A percentile compares a stretch with the other conserved stretches of the same genome.
Conservation (phyloP, 1,140 invertebrate species). For the Cotesia vestalis region DNA sequence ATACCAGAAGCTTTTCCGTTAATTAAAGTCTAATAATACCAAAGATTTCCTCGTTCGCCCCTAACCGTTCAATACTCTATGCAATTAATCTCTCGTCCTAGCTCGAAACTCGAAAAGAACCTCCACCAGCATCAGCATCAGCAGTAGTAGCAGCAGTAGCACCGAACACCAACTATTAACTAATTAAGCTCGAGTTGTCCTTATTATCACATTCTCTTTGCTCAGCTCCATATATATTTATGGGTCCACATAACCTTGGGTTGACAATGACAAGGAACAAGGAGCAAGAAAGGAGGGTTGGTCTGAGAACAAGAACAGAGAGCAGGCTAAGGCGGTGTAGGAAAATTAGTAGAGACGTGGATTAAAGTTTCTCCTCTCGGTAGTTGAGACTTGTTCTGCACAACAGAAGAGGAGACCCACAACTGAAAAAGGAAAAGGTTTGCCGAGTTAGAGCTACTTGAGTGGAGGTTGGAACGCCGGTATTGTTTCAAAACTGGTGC, state of each 20-base stretch:
- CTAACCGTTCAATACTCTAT: too few species aligned
- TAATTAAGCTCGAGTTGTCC: constrained; percentile 62
- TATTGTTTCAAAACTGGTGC: constrained; percentile 60
- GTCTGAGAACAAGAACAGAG: neutral
- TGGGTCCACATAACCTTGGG: neutral
- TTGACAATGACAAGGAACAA: neutral
- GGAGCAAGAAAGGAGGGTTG: neutral
- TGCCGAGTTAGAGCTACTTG: neutral
- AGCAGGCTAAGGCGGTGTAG: neutral
- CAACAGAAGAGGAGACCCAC: constrained; percentile 23
- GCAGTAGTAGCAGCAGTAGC: neutral
- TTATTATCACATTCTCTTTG: constrained; percentile 65
- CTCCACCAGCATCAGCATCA: neutral
- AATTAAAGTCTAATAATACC: too few species aligned
- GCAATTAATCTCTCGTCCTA: too few species aligned
- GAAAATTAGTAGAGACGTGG: constrained; percentile 31
- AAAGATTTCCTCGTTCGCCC: too few species aligned
- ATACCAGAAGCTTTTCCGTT: too few species aligned
- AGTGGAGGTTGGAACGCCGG: constrained; percentile 51
- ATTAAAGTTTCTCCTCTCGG: constrained; percentile 16
- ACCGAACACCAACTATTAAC: constrained; percentile 60
- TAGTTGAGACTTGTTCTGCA: neutral
- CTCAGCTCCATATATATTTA: constrained; percentile 15
- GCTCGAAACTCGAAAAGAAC: neutral
- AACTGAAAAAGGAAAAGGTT: constrained; percentile 17